Evolutionary conservation across 37 sponge, comb jelly and placozoan species (phyloP).

Genomic region (Mnemiopsis leidyi): DNA sequence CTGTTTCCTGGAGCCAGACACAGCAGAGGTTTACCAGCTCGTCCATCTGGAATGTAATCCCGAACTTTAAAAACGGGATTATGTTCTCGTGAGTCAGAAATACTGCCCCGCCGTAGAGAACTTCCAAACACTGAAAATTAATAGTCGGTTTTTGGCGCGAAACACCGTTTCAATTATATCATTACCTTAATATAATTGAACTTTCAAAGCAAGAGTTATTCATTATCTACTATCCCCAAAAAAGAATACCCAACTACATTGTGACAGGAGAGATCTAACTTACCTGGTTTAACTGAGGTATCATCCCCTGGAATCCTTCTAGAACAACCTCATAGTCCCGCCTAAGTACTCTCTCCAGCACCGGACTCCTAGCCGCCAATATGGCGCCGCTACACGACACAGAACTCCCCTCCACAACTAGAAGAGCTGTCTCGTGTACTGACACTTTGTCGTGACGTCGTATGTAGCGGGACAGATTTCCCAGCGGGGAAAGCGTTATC

Average conservation of each 20-base stretch:
- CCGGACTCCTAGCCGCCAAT: not conserved
- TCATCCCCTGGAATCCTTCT: not conserved
- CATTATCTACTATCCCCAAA: no score
- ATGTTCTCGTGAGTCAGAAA: not conserved
- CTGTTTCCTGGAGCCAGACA: not conserved
- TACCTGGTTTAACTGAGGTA: not conserved
- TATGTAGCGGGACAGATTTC: slow-evolving; percentile 13
- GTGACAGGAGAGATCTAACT: not conserved
- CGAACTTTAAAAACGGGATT: not conserved
- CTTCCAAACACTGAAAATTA: not conserved
- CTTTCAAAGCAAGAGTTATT: no score
- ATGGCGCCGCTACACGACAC: slow-evolving; percentile 2
- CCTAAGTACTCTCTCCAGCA: not conserved
- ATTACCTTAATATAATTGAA: no score
- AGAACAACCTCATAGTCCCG: not conserved
- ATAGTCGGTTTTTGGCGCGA: no score
- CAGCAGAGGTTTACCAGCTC: not conserved
- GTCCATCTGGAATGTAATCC: not conserved
- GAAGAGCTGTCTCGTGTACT: slow-evolving; percentile 24
- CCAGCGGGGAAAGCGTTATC: not conserved
- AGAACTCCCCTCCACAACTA: not conserved
- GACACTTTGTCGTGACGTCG: not conserved
- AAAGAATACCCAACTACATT: no score
- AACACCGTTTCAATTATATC: no score
- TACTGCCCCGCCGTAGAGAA: slow-evolving; percentile 26